A percentile compares a stretch with the other conserved stretches of the same genome.
phyloP scores from a whole-genome alignment of 2,797 vertebrate genomes.

The Craterocephalus amniculus region DNA sequence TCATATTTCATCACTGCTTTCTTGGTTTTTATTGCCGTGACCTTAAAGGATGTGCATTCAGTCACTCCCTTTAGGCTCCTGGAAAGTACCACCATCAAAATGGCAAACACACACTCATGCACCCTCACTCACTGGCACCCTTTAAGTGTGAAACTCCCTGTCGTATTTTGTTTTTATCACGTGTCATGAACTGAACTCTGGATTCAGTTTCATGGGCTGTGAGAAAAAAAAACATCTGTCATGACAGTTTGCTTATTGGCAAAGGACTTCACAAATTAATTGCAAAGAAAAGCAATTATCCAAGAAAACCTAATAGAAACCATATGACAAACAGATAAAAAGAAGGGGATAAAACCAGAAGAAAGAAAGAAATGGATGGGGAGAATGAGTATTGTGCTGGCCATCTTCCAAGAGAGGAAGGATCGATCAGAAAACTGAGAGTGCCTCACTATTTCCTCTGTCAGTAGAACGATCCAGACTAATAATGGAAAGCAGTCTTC shows the following conservation, averaged over 20 bases:
- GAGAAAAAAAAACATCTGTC: slow-evolving; percentile 61
- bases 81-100: slow-evolving; percentile 42
- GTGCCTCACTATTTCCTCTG: slow-evolving; percentile 66
- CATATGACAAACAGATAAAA: slow-evolving; percentile 52
- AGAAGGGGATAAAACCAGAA: slow-evolving; percentile 31
- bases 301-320: slow-evolving; percentile 66
- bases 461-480: slow-evolving; percentile 61
- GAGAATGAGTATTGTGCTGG: slow-evolving; percentile 65
- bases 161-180: slow-evolving; percentile 71
- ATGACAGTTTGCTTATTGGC: slow-evolving; percentile 63
- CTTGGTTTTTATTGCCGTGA: slow-evolving; percentile 69
- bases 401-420: slow-evolving; percentile 62
- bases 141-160: slow-evolving; percentile 48
- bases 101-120: slow-evolving; percentile 63
- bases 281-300: slow-evolving; percentile 66
- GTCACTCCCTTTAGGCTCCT: slow-evolving; percentile 38
- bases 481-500: slow-evolving; percentile 75
- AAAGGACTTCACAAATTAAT: slow-evolving; percentile 60
- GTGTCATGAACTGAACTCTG: slow-evolving; percentile 44
- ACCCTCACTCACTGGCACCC: slow-evolving; percentile 17
- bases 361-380: slow-evolving; percentile 38
- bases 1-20: slow-evolving; percentile 70
- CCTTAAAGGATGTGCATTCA: slow-evolving; percentile 67
- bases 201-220: slow-evolving; percentile 47
- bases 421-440: slow-evolving; percentile 67